These are phyloP conservation scores for Halcyon smyrnensis DNA, from an alignment of 2,797 vertebrate species.

Conservation along the genomic window DNA sequence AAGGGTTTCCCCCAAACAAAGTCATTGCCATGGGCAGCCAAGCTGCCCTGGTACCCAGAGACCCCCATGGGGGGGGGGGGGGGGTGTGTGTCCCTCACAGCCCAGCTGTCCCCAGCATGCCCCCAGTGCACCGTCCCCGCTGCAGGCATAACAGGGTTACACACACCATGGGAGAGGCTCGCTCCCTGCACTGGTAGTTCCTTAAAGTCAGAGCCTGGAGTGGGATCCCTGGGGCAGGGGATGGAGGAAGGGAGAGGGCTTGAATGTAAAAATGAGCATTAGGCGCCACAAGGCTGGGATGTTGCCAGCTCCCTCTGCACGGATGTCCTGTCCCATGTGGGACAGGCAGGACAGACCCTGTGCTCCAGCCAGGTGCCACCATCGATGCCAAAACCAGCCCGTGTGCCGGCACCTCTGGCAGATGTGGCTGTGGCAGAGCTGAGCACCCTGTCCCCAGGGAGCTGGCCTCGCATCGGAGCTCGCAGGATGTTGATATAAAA, in stretches of 20 bases:
- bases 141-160: background rate
- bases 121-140: fast-evolving
- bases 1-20: fast-evolving
- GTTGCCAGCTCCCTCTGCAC: background rate
- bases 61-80: background rate
- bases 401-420: background rate
- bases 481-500: background rate
- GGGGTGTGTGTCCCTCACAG: fast-evolving
- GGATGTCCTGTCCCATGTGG: background rate
- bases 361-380: background rate
- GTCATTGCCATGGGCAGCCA: background rate
- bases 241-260: background rate
- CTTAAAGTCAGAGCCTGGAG: background rate
- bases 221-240: fast-evolving
- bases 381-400: fast-evolving
- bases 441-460: background rate
- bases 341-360: background rate
- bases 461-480: background rate
- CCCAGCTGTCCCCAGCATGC: background rate
- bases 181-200: background rate
- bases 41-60: background rate
- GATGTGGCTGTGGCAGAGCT: fast-evolving
- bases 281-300: background rate
- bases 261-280: background rate
- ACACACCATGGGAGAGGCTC: background rate